phyloP scores from a whole-genome alignment of 2,113 vertebrate genomes.

The Perccottus glenii region DNA sequence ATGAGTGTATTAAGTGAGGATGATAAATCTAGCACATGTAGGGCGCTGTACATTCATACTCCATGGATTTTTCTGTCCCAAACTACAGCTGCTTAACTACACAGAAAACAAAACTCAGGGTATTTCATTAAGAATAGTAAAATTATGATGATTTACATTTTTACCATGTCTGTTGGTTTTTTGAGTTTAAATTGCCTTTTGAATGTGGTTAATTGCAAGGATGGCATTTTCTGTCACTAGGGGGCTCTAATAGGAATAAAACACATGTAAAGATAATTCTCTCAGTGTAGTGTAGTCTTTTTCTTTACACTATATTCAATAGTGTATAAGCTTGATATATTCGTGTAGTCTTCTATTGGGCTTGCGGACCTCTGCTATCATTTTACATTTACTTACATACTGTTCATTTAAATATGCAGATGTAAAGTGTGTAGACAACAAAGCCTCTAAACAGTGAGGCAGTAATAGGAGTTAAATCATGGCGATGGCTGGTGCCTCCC shows the following conservation, averaged over 20 bases:
- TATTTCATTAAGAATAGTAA: background rate
- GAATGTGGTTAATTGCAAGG: too few relatives aligned
- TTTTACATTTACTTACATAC: background rate
- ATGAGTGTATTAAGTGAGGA: slow-evolving; percentile 72
- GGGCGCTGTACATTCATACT: slow-evolving; percentile 47
- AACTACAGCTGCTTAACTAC: slow-evolving; percentile 7
- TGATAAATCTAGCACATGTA: slow-evolving; percentile 65
- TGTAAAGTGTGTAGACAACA: background rate
- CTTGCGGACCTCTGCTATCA: too few relatives aligned
- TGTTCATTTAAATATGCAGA: background rate
- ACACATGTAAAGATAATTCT: too few relatives aligned
- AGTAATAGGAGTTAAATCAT: slow-evolving; percentile 49
- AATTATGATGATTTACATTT: background rate
- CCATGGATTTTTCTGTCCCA: background rate
- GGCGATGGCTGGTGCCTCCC: slow-evolving; percentile 30
- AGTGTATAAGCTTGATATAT: too few relatives aligned
- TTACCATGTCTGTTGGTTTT: too few relatives aligned
- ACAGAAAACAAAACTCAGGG: background rate
- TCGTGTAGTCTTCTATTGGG: too few relatives aligned
- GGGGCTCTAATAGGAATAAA: too few relatives aligned
- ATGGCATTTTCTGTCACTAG: too few relatives aligned
- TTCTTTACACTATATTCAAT: too few relatives aligned
- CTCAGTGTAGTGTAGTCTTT: too few relatives aligned
- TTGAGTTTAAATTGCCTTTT: too few relatives aligned
- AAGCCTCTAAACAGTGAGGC: slow-evolving; percentile 16